Base-by-base conservation (phyloP, 1,140 invertebrate species). In the Dufourea novaeangliae region DNA sequence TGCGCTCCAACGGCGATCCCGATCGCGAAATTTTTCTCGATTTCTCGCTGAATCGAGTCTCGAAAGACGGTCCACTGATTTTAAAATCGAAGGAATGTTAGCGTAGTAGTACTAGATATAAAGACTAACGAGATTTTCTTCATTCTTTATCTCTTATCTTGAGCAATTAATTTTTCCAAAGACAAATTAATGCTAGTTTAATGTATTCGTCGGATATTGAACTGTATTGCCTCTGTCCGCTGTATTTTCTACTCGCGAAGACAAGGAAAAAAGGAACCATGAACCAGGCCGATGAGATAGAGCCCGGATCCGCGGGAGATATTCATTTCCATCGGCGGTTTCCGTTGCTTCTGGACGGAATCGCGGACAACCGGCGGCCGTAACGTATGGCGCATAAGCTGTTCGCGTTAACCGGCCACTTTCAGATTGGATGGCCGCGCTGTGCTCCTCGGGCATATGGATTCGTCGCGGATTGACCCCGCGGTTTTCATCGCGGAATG, bases 351-450 rank as follows among this genome's bases (percentile, higher is more conserved):
- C 80, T 84, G 85, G 73, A 82, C 84, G 78, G 83, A 82, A 84
- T 87, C 59, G 71, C 80, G 79, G 27, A 32, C 50, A 46, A 44
- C n/a, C n/a, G 39, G 17, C 59, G 79, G 64, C 52, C 56, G 71
- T 84, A 89, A 88, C 86, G 88, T 89, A 88, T 87, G 85, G 84
- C 71, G 78, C 83, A 86, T 83, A 88, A 85, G 86, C 83, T 88
- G 78, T 83, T 84, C 79, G 70, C 80, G 72, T 85, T 78, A 78
- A 79, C 74, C 69, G 79, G 72, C 80, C 87, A 79, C 85, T 87
- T 83, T 82, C 75, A 79, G 82, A 90, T 89, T 87, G 86, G 88
- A 89, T 82, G 71, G 83, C 69, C n/a, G 74, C 46, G 81, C 80
- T 20, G 72, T 54, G 82, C 80, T 88, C 76, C 88, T 88, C 84